Percentiles rank a stretch among this genome's conserved stretches.
Evolutionary conservation across 2,888 invertebrate species (phyloP).

Genomic region (Epicampocera succincta): DNA sequence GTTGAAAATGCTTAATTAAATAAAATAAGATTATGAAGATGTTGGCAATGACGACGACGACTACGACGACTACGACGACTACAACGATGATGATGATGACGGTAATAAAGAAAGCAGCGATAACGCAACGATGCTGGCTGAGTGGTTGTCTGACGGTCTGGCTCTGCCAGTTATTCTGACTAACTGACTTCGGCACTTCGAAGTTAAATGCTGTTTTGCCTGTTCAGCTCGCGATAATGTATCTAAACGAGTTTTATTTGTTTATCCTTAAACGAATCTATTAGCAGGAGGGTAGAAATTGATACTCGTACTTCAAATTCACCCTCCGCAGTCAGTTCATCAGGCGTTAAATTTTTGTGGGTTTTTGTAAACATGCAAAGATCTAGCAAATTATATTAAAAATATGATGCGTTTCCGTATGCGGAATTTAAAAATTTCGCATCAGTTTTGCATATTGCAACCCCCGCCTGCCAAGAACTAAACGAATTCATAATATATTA

Average conservation of each 20-base stretch:
- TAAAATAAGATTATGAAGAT: constrained; percentile 63
- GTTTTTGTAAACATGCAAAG: constrained; percentile 55
- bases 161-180: constrained; percentile 2
- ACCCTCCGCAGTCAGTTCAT: constrained; percentile 47
- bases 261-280: constrained; percentile 69
- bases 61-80: no score
- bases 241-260: constrained; percentile 70
- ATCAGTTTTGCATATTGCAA: constrained; percentile 60
- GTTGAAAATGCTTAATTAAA: constrained; percentile 61
- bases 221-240: constrained; percentile 67
- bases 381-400: constrained; percentile 35
- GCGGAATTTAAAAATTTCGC: constrained; percentile 14
- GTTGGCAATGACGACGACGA: constrained; percentile 36
- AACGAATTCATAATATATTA: constrained; percentile 43
- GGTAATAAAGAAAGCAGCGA: constrained; percentile 34
- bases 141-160: constrained; percentile 1
- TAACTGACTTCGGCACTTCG: constrained; percentile 25
- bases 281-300: constrained; percentile 62
- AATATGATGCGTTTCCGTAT: background rate
- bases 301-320: constrained; percentile 47
- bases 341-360: constrained; percentile 69
- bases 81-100: constrained; percentile 43
- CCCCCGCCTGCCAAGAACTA: constrained; percentile 14
- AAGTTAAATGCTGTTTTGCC: constrained; percentile 51
- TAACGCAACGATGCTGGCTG: constrained; percentile 46